Evolutionary conservation across 2,888 invertebrate species (phyloP).

Genomic region (Zygaena filipendulae): DNA sequence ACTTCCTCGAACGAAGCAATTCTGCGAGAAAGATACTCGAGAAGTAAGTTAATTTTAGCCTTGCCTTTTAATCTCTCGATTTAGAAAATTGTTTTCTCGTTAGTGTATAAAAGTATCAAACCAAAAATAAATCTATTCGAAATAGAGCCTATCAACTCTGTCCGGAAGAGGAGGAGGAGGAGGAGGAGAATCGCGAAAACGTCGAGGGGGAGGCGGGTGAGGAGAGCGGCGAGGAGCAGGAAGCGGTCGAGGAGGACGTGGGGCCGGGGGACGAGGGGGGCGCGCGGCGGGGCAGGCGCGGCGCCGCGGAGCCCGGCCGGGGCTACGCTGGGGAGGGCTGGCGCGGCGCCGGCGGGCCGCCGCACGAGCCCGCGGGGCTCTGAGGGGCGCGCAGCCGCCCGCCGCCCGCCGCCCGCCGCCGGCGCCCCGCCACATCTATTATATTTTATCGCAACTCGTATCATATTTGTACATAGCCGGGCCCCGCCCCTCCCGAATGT

Average conservation of each 20-base stretch:
- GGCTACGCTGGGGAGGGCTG: too few relatives aligned
- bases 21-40: constrained; percentile 89
- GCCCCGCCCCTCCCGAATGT: constrained; percentile 6
- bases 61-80: too few relatives aligned
- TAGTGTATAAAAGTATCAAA: neutral
- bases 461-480: too few relatives aligned
- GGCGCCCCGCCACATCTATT: too few relatives aligned
- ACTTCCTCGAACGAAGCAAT: constrained; percentile 92
- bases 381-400: constrained; percentile 1
- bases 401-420: constrained; percentile 4
- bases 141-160: constrained; percentile 58
- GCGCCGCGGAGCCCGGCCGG: too few relatives aligned
- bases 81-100: neutral
- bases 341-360: too few relatives aligned
- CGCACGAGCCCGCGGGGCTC: constrained; percentile 3
- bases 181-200: constrained; percentile 41
- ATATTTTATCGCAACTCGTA: too few relatives aligned
- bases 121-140: neutral
- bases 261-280: neutral
- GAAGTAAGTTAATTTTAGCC: constrained; percentile 51
- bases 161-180: constrained; percentile 60
- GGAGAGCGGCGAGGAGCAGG: constrained; percentile 23
- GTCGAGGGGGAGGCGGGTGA: constrained; percentile 27
- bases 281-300: neutral
- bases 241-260: constrained; percentile 32